Evolutionary conservation across 1,140 invertebrate species (phyloP), one percentile per base, ranked within the genome.

Genomic region (Drosophila chauvacae): DNA sequence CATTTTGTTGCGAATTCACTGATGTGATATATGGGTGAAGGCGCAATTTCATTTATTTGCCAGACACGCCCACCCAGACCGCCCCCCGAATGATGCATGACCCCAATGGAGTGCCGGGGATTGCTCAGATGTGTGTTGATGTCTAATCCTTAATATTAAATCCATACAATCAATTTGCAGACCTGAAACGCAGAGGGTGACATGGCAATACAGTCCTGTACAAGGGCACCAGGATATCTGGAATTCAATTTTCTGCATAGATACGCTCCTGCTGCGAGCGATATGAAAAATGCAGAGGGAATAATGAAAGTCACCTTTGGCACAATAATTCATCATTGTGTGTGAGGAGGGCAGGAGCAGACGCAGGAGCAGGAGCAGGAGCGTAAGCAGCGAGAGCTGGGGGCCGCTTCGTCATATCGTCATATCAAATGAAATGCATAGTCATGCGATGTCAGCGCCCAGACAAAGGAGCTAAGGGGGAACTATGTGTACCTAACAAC

Each of bases 241-340:
- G 65, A 81, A 90, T 88, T 88, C 77, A 88, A 88, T 88, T 88
- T 88, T 88, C 80, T 84, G 84, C 84, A 84, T 84, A 90, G 84
- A 88, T 88, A 87, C 62, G 63, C 63, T 53, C 62, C 47, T 53
- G 57, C 57, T 61, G 55, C 48, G 66, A 47, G 28, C 44, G 45
- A 56, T 72, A 79, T 79, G 76, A 60, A 64, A 78, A 90, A 84
- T 88, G 76, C 65, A 78, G 37, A 78, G 65, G 66, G 74, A 79
- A 78, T 79, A 78, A 84, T 84, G 84, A 90, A 78, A 88, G 84
- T 88, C 84, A 88, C 84, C 84, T 88, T 88, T 83, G n/a, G 63
- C 80, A 68, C 71, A 60, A 75, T 88, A 80, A 87, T 87, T 84
- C 72, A 87, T 87, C 84, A 87, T 80, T 77, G 72, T 80, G 71